Percentiles rank a stretch among this genome's conserved stretches.
These are phyloP conservation scores for Macrophya annulata DNA, from an alignment of 2,888 invertebrate genomes.

Conservation along the genomic window DNA sequence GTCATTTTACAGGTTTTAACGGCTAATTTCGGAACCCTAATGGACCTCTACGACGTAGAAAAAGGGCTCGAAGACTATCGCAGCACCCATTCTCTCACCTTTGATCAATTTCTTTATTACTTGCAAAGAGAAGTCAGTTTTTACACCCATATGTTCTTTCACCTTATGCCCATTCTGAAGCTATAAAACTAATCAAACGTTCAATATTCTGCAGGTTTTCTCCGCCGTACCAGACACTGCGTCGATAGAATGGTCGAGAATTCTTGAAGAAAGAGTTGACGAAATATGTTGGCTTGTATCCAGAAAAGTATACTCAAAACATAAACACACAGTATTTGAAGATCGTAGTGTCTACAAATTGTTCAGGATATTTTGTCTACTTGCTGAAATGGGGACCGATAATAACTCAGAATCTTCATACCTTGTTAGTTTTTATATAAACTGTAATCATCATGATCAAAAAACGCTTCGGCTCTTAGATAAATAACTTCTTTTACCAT, in stretches of 20 bases:
- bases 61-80: conserved; percentile 90
- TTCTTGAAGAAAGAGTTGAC: conserved; percentile 78
- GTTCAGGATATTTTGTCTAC: conserved; percentile 89
- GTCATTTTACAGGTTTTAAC: conserved; percentile 86
- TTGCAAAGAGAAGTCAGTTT: conserved; percentile 86
- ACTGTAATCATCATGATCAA: background rate
- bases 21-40: conserved; percentile 89
- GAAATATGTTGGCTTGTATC: conserved; percentile 90
- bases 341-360: conserved; percentile 87
- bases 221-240: conserved; percentile 77
- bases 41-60: conserved; percentile 90
- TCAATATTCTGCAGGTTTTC: conserved; percentile 73
- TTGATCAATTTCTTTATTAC: conserved; percentile 89
- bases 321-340: conserved; percentile 84
- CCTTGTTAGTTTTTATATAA: conserved; percentile 78
- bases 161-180: background rate
- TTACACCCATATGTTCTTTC: conserved; percentile 13
- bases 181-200: background rate
- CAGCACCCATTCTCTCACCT: conserved; percentile 86
- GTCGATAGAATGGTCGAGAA: conserved; percentile 72
- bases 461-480: background rate
- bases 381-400: conserved; percentile 87
- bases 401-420: conserved; percentile 81
- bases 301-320: conserved; percentile 83
- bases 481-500: background rate